Evolutionary conservation across 2,888 invertebrate species (phyloP).

Genomic region (Lasioglossum malachurum): DNA sequence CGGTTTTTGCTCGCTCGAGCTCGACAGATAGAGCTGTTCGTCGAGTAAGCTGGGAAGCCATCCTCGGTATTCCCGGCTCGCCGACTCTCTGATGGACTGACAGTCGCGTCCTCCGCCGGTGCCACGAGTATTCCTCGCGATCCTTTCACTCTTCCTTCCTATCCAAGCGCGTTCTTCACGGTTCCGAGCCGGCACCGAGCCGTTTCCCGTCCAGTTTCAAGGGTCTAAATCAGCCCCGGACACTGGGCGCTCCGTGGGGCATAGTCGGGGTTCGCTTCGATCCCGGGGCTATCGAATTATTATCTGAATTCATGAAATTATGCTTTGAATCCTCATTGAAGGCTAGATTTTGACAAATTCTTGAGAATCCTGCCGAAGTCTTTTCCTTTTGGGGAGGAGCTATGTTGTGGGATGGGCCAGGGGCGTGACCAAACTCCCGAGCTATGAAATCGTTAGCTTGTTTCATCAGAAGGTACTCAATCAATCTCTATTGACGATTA

Average conservation of each 20-base stretch:
- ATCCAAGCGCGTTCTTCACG: slow-evolving; percentile 54
- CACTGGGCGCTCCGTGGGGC: background rate
- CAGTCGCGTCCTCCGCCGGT: slow-evolving; percentile 77
- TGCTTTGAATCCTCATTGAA: background rate
- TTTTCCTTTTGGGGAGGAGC: background rate
- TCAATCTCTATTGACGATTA: background rate
- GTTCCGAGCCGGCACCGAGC: slow-evolving; percentile 10
- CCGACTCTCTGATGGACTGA: slow-evolving; percentile 76
- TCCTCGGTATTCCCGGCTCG: slow-evolving; percentile 80
- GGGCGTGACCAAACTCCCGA: background rate
- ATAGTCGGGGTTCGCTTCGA: too few species aligned
- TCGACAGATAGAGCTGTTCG: slow-evolving; percentile 80
- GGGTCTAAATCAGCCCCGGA: background rate
- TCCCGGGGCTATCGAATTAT: background rate
- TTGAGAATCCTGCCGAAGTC: background rate
- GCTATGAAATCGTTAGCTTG: background rate
- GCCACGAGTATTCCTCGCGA: slow-evolving; percentile 69
- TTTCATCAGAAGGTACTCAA: background rate
- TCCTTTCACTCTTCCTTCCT: slow-evolving; percentile 63
- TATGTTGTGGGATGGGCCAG: background rate
- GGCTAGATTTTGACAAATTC: background rate
- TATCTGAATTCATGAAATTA: background rate
- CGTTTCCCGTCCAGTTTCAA: background rate
- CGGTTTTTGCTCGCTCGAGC: slow-evolving; percentile 75
- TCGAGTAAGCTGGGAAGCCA: slow-evolving; percentile 79